These are phyloP conservation scores for Tetranychus piercei DNA, from an alignment of 2,888 invertebrate genomes.

Conservation along the genomic window DNA sequence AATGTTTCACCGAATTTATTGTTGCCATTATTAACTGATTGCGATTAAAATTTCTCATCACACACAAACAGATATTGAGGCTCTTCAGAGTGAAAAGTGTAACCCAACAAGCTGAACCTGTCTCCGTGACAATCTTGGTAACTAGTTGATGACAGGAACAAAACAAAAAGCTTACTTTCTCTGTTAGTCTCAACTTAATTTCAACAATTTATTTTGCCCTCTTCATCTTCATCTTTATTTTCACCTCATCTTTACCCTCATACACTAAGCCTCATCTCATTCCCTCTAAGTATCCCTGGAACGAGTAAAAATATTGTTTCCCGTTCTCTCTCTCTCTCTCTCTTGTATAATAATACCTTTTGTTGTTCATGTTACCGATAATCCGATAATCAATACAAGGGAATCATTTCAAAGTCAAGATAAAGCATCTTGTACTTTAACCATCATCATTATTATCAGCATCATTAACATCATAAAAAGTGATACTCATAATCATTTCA, in stretches of 20 bases:
- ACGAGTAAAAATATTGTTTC: no score
- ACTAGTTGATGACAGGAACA: background rate
- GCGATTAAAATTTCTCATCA: background rate
- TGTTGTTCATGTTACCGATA: background rate
- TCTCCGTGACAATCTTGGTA: background rate
- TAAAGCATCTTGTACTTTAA: background rate
- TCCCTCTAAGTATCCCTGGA: background rate
- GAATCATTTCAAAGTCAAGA: background rate
- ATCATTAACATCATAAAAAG: background rate
- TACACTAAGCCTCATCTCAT: background rate
- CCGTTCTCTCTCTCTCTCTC: no score
- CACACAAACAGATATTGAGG: background rate
- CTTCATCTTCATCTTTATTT: background rate
- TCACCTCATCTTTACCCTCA: background rate
- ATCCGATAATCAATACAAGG: background rate
- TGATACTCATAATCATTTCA: background rate
- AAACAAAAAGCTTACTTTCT: background rate
- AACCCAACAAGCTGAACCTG: background rate
- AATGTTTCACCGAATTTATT: no score
- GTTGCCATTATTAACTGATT: background rate
- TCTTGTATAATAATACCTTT: no score
- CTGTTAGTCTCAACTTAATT: background rate
- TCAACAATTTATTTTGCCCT: background rate
- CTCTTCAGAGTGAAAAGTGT: background rate
- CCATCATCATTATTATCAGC: background rate